phyloP scores from a whole-genome alignment of 2,888 invertebrate species.

The Glyphotaelius pellucidus region DNA sequence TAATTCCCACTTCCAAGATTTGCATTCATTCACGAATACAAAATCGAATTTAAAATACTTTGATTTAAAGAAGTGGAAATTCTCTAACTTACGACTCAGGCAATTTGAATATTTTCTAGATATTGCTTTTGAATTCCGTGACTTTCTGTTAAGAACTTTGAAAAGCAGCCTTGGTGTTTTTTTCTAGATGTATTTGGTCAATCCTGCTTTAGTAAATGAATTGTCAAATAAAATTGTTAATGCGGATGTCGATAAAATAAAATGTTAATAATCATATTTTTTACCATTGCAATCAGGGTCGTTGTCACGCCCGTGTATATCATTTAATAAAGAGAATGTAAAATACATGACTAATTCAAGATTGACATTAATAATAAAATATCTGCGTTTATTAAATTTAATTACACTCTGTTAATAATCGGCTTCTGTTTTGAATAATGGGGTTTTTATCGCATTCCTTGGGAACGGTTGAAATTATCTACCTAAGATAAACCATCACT shows the following conservation, averaged over 20 bases:
- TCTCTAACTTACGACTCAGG: neutral
- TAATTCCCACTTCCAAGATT: no score
- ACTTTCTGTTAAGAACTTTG: neutral
- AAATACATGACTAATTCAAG: neutral
- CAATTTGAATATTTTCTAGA: neutral
- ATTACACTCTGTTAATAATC: neutral
- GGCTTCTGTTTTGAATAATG: neutral
- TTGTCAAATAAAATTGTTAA: neutral
- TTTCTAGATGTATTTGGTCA: neutral
- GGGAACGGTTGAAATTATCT: neutral
- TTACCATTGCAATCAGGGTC: neutral
- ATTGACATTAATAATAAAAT: neutral
- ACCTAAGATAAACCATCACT: neutral
- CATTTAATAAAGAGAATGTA: conserved; percentile 10
- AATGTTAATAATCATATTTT: neutral
- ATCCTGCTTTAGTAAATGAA: neutral
- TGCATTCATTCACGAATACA: no score
- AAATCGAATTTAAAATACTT: no score
- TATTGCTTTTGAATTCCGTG: neutral
- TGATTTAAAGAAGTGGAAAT: neutral
- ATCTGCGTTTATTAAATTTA: neutral
- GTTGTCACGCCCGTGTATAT: conserved; percentile 9
- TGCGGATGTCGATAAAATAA: neutral
- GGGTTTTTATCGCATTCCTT: neutral
- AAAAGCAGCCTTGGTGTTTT: neutral